Evolutionary conservation across 2,888 invertebrate species (phyloP).

Genomic region (Heliconius aoede): DNA sequence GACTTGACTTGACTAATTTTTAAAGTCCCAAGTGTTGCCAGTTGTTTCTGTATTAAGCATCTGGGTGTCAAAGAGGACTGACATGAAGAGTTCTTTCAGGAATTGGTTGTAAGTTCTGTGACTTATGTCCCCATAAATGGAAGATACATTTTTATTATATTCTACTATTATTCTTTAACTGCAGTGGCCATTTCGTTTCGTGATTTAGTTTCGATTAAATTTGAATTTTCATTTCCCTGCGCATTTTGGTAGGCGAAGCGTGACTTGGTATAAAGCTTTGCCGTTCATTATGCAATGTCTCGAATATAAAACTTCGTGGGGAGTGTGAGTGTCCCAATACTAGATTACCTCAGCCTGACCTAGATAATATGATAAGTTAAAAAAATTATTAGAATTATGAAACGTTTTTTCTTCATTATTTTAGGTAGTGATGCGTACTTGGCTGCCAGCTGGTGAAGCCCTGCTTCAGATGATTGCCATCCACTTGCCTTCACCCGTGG

Average conservation of each 20-base stretch:
- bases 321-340: too few species aligned
- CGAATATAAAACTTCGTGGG: not conserved
- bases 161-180: conserved; percentile 84
- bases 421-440: conserved; percentile 97
- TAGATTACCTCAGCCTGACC: too few species aligned
- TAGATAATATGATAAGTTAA: not conserved
- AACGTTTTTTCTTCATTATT: conserved; percentile 14
- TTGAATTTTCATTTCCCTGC: not conserved
- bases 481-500: conserved; percentile 99
- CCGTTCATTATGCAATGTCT: not conserved
- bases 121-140: conserved; percentile 71
- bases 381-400: not conserved
- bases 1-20: too few species aligned
- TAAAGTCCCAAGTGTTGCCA: conserved; percentile 80
- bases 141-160: conserved; percentile 79
- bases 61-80: conserved; percentile 83
- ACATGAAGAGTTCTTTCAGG: conserved; percentile 71
- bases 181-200: not conserved
- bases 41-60: conserved; percentile 66
- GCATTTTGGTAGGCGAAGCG: not conserved
- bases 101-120: conserved; percentile 70
- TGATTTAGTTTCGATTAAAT: not conserved
- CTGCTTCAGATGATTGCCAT: conserved; percentile 99
- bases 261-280: not conserved
- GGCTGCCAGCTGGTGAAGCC: conserved; percentile 99